These are phyloP conservation scores for Emmelina monodactyla DNA, from an alignment of 2,888 invertebrate species.

Conservation along the genomic window DNA sequence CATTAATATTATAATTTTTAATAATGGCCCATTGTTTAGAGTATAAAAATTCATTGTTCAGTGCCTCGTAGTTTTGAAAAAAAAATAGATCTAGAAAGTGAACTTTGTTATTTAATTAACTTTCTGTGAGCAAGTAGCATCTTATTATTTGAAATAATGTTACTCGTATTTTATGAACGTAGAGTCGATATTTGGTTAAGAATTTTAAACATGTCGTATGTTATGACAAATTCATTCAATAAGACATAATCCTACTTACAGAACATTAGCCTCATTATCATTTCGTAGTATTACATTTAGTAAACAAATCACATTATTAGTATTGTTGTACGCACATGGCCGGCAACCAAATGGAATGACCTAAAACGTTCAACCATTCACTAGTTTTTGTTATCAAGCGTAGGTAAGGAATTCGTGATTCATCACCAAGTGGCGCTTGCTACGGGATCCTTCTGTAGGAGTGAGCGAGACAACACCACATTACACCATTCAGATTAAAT, in stretches of 20 bases:
- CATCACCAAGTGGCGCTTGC: constrained; percentile 62
- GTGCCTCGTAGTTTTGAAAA: too few species aligned
- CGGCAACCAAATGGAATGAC: constrained; percentile 42
- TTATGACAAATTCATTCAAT: too few species aligned
- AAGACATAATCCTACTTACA: neutral
- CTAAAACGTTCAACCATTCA: constrained; percentile 54
- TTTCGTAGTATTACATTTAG: constrained; percentile 14
- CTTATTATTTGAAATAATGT: too few species aligned
- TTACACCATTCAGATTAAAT: constrained; percentile 60
- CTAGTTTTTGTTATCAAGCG: constrained; percentile 58
- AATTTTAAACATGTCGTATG: too few species aligned
- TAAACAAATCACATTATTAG: constrained; percentile 31
- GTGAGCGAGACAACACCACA: constrained; percentile 48
- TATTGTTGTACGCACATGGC: constrained; percentile 23
- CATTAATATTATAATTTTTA: neutral
- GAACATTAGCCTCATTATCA: neutral
- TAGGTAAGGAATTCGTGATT: constrained; percentile 61
- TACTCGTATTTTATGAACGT: too few species aligned
- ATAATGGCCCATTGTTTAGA: neutral
- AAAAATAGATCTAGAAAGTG: too few species aligned
- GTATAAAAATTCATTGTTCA: too few species aligned
- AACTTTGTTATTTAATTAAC: too few species aligned
- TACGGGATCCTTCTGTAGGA: constrained; percentile 41
- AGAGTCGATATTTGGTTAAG: too few species aligned
- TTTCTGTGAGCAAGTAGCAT: too few species aligned